Percentiles rank a stretch among this genome's conserved stretches.
phyloP scores from a whole-genome alignment of 2,113 vertebrate genomes.

The Zingel zingel region DNA sequence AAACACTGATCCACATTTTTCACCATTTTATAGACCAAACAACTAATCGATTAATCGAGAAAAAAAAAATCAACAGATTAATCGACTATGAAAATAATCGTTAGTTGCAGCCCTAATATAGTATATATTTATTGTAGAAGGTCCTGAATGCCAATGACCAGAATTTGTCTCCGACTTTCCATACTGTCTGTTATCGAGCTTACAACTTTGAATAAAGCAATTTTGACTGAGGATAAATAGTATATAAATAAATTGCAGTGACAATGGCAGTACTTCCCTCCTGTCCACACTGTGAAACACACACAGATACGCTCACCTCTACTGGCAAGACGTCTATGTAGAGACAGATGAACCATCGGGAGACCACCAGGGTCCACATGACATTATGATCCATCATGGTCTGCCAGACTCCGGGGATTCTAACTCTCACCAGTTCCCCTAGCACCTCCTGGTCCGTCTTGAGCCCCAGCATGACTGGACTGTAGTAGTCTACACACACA shows the following conservation, averaged over 20 bases:
- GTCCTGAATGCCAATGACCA: background rate
- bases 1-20: no score
- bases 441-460: constrained; percentile 96
- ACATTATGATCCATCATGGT: constrained; percentile 89
- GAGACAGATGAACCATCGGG: constrained; percentile 97
- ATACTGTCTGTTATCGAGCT: background rate
- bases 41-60: no score
- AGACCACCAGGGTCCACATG: constrained; percentile 94
- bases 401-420: constrained; percentile 89
- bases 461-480: constrained; percentile 92
- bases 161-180: background rate
- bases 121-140: no score
- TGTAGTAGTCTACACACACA: constrained; percentile 90
- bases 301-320: constrained; percentile 87
- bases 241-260: background rate
- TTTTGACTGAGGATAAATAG: background rate
- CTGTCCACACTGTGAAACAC: background rate
- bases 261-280: background rate
- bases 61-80: no score
- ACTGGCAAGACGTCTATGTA: constrained; percentile 94
- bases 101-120: no score
- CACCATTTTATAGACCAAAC: no score
- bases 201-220: background rate
- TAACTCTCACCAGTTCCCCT: constrained; percentile 91
- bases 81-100: no score